Base-by-base conservation (phyloP, 2,888 invertebrate species). In the Nephrotoma appendiculata region DNA sequence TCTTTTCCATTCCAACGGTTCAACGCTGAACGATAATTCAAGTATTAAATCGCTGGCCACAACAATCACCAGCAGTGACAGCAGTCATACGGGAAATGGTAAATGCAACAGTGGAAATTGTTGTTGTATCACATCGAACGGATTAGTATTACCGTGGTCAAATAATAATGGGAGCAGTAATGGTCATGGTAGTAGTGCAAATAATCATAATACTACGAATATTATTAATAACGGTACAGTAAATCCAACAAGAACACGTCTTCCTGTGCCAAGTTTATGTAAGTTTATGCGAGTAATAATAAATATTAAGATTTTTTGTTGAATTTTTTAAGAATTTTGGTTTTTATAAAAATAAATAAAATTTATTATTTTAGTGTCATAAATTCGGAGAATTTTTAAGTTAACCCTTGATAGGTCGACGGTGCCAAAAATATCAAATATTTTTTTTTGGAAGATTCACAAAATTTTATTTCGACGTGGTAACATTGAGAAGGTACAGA, bases 121-220 rank as follows among this genome's bases (percentile, higher is more conserved):
- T 84, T 88, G 88, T 86, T 88, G 88, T 71, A 85, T 88, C 45
- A 86, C 87, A 57, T 52, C 87, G 83, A 71, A 88, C 11, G 86
- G 86, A 41, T 41, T 88, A 9, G 83, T 84, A 19, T 83, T 88
- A 42, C 88, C 88, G 42, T 88, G 88, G 88, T 3, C 43, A 44
- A 43, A 86, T 31, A 84, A 48, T n/a, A 84, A 48, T 43, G 42
- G 19, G 52, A 45, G 11, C 19, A 71, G 31, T 71, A 71, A 71
- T 31, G 71, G 71, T 11, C 71, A 71, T 9, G 9, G 31, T 71
- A 31, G 9, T 71, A 71, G 31, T 71, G 31, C 2, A 4, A 31
- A n/a, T 5, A 71, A 31, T 31, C 11, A 71, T 31, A 19, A 71
- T 71, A 71, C 19, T 31, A 19, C 71, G 31, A 31, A 19, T 71